Evolutionary conservation across 2,113 vertebrate genomes (phyloP).

Genomic region (Sclerurus mexicanus): DNA sequence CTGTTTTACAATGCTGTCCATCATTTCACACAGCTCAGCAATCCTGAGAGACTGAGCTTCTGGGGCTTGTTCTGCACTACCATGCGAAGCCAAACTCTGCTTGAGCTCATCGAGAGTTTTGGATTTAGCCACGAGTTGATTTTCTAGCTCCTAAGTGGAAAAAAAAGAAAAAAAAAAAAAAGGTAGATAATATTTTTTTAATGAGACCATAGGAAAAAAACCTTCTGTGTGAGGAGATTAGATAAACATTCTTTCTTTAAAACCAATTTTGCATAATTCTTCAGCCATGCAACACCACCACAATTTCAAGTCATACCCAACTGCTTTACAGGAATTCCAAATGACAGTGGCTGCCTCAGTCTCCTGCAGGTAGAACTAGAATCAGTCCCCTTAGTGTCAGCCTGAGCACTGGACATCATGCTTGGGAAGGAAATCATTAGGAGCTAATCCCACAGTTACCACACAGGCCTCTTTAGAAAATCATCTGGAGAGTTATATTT

Average conservation of each 20-base stretch:
- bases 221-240: background rate
- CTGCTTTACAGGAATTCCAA: background rate
- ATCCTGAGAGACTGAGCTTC: background rate
- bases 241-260: background rate
- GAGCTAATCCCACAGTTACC: background rate
- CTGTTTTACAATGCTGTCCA: slow-evolving; percentile 67
- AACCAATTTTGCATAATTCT: background rate
- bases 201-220: background rate
- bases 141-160: slow-evolving; percentile 75
- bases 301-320: background rate
- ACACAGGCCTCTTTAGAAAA: background rate
- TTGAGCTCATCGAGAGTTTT: slow-evolving; percentile 76
- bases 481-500: too few relatives aligned
- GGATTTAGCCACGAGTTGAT: slow-evolving; percentile 72
- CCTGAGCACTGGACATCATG: background rate
- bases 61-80: background rate
- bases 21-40: slow-evolving; percentile 58
- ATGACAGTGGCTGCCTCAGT: background rate
- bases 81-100: slow-evolving; percentile 18
- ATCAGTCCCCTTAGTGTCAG: background rate
- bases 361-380: background rate
- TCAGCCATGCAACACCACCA: background rate
- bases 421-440: background rate
- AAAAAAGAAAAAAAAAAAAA: background rate
- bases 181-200: background rate